Conservation (phyloP, 2,797 vertebrate species). For the Pipistrellus pipistrellus region DNA sequence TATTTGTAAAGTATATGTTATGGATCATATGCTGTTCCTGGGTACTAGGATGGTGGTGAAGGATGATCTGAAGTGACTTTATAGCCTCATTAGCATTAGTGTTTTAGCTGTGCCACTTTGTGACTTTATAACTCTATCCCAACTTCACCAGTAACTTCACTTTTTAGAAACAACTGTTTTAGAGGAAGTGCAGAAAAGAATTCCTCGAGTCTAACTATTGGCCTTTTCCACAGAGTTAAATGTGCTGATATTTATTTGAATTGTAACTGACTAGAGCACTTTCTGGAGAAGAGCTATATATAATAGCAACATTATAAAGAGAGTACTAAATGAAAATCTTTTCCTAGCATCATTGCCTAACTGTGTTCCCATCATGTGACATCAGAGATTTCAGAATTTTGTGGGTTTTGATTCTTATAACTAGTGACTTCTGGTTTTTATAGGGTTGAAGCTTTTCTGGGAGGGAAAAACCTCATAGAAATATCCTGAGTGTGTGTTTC, state of each 20-base stretch:
- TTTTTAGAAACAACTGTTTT: conserved; percentile 37
- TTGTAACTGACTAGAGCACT: neutral
- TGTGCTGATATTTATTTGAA: conserved; percentile 56
- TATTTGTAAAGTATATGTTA: conserved; percentile 11
- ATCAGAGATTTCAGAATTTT: conserved; percentile 58
- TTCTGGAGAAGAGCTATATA: conserved; percentile 1
- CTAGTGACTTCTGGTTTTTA: conserved; percentile 41
- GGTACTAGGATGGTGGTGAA: neutral
- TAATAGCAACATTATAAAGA: conserved; percentile 30
- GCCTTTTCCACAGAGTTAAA: conserved; percentile 50
- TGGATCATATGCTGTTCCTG: neutral
- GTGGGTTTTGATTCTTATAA: conserved; percentile 54
- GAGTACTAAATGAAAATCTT: conserved; percentile 39
- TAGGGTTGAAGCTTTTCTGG: conserved; percentile 40
- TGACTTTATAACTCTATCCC: conserved; percentile 49
- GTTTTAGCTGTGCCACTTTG: neutral
- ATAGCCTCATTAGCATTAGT: neutral
- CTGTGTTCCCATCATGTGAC: conserved; percentile 28
- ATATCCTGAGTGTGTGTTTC: neutral
- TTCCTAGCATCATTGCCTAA: conserved; percentile 39
- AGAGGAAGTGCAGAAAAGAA: conserved; percentile 41
- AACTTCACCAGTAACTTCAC: neutral
- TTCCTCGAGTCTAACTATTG: conserved; percentile 24
- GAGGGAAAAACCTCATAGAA: neutral
- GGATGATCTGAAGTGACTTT: conserved; percentile 33